Conservation (phyloP, 2,888 invertebrate genomes). For the Parelbella ahira region DNA sequence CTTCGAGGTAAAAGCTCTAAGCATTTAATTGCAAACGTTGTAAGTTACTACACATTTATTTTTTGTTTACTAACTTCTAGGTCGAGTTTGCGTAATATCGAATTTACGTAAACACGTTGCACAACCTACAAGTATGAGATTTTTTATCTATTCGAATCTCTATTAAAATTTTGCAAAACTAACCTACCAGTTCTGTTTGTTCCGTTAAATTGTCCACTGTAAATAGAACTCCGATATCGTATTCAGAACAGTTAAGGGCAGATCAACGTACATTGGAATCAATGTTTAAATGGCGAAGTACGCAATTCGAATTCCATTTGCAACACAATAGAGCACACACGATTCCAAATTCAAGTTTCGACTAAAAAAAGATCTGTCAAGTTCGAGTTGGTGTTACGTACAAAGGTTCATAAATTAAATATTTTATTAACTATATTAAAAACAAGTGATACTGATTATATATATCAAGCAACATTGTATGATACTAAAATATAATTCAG, state of each 20-base stretch:
- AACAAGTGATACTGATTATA: no score
- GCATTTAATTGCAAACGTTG: conserved; percentile 28
- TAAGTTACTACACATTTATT: conserved; percentile 10
- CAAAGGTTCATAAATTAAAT: not conserved
- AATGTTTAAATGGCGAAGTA: conserved; percentile 41
- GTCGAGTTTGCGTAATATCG: conserved; percentile 36
- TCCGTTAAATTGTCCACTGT: conserved; percentile 30
- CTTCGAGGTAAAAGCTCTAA: conserved; percentile 30
- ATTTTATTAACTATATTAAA: no score
- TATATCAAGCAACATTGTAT: no score
- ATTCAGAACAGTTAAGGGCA: not conserved
- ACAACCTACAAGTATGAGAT: conserved; percentile 16
- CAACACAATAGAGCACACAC: conserved; percentile 75
- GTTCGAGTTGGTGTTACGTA: not conserved
- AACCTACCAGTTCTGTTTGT: conserved; percentile 39
- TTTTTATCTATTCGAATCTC: conserved; percentile 43
- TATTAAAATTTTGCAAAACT: conserved; percentile 55
- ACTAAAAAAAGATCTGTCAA: conserved; percentile 40
- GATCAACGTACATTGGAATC: conserved; percentile 40
- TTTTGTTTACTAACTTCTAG: conserved; percentile 36
- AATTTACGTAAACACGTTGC: conserved; percentile 43
- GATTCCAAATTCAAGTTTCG: conserved; percentile 72
- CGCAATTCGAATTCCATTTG: conserved; percentile 69
- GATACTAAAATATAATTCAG: no score
- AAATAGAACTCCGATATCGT: conserved; percentile 7